Evolutionary conservation across 2,797 vertebrate species (phyloP), one percentile per base, ranked within the genome.

Genomic region (Alauda arvensis): DNA sequence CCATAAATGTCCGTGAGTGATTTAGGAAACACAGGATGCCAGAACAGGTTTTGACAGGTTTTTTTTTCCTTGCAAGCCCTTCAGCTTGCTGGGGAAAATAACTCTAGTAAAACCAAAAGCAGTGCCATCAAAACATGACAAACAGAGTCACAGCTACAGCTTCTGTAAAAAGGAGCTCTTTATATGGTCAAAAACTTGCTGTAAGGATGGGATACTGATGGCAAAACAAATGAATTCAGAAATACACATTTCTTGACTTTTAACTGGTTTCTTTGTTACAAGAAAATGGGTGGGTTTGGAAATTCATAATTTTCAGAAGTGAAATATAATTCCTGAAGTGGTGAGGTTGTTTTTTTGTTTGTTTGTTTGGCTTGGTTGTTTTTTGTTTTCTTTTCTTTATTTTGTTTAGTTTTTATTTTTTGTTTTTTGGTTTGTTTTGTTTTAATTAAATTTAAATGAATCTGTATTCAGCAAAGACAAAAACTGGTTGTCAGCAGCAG

Each of bases 171-270:
- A 25, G 18, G 40, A 56, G 82, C 52, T 46, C 45, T 87, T 75
- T n/a, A 45, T 62, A 57, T 2, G 6, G 24, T 9, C 24, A 31
- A 52, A 77, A 79, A 6, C 25, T 75, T 89, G 18, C 17, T 20
- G 20, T 76, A 60, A 70, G 66, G 25, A 49, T 39, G 49, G 14
- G 12, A 13, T 31, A 80, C 57, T 23, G 17, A 29, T 87, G 57
- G 53, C 75, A 63, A 83, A 95, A 80, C 48, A 92, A 94, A 91
- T 87, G 71, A 94, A 93, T 91, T 87, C 68, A 72, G 62, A 95
- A 94, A 85, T 88, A 87, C 43, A 18, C 1, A 0, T 46, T 52
- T 95, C 89, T 94, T 94, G 61, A 81, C 77, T 92, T 84, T 26
- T 81, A 89, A 77, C 52, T 28, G 62, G 45, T 55, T 68, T 94